Conservation (phyloP, 1,140 invertebrate species). For the Acromyrmex heyeri region DNA sequence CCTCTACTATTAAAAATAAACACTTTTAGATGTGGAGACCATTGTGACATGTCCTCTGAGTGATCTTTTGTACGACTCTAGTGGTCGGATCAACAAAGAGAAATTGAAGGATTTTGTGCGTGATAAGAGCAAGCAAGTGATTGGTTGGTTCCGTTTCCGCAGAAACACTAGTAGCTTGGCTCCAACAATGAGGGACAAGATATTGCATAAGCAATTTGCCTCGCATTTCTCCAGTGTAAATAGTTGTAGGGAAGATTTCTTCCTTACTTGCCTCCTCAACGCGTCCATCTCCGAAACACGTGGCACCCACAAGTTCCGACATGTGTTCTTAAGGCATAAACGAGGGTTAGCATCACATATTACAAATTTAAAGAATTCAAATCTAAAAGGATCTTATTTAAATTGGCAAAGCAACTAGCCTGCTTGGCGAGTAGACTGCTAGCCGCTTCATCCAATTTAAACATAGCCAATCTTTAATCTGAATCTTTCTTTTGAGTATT, state of each 20-base stretch:
- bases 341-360: conserved; percentile 73
- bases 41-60: conserved; percentile 87
- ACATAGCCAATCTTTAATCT: no score
- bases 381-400: no score
- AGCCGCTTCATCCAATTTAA: no score
- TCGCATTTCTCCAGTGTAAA: conserved; percentile 83
- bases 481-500: no score
- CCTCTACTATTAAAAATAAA: not conserved
- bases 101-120: conserved; percentile 86
- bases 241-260: conserved; percentile 76
- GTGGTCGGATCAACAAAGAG: conserved; percentile 87
- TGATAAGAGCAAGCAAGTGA: conserved; percentile 86
- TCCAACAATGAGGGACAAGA: conserved; percentile 87
- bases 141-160: conserved; percentile 90
- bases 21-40: conserved; percentile 86
- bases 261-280: conserved; percentile 87
- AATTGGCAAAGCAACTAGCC: no score
- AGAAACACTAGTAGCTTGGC: conserved; percentile 84
- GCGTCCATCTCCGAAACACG: conserved; percentile 83
- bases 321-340: conserved; percentile 83
- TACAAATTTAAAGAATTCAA: not conserved
- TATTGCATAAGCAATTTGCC: conserved; percentile 88
- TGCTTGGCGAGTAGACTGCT: no score
- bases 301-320: conserved; percentile 88
- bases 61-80: conserved; percentile 87